A percentile compares a stretch with the other conserved stretches of the same genome.
phyloP scores from a whole-genome alignment of 2,888 invertebrate genomes.

The Ganaspis brasiliensis region DNA sequence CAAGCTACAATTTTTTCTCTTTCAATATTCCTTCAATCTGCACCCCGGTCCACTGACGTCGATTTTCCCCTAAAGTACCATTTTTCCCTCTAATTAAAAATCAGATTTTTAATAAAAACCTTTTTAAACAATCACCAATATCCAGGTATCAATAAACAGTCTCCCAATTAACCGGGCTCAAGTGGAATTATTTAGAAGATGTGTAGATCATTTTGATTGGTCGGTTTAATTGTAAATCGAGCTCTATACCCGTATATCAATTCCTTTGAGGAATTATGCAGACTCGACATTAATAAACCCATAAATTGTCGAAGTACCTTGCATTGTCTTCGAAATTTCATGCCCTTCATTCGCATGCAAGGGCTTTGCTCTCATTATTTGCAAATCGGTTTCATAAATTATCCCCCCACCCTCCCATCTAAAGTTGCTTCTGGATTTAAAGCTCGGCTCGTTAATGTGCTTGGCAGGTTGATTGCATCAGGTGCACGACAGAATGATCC shows the following conservation, averaged over 20 bases:
- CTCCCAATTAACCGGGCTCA: too few species aligned
- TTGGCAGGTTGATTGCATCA: conserved; percentile 47
- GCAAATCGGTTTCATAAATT: conserved; percentile 19
- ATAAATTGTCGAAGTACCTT: conserved; percentile 14
- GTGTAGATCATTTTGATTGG: neutral
- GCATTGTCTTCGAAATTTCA: conserved; percentile 30
- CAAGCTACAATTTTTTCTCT: too few species aligned
- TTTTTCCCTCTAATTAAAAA: too few species aligned
- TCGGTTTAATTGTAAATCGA: neutral
- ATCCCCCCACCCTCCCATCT: neutral
- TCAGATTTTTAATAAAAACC: too few species aligned
- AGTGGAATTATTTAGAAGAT: too few species aligned
- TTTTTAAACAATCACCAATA: too few species aligned
- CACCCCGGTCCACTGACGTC: too few species aligned
- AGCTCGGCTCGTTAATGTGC: neutral
- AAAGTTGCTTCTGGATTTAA: neutral
- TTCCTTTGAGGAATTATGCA: conserved; percentile 24
- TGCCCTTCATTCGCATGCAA: conserved; percentile 33
- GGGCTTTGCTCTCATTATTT: conserved; percentile 20
- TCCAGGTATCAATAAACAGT: too few species aligned
- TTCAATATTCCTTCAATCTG: too few species aligned
- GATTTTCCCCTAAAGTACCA: too few species aligned
- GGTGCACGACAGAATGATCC: conserved; percentile 44
- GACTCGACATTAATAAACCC: conserved; percentile 25
- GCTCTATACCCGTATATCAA: neutral